Conservation (phyloP, 2,113 vertebrate species). For the Chlorodrepanis virens region DNA sequence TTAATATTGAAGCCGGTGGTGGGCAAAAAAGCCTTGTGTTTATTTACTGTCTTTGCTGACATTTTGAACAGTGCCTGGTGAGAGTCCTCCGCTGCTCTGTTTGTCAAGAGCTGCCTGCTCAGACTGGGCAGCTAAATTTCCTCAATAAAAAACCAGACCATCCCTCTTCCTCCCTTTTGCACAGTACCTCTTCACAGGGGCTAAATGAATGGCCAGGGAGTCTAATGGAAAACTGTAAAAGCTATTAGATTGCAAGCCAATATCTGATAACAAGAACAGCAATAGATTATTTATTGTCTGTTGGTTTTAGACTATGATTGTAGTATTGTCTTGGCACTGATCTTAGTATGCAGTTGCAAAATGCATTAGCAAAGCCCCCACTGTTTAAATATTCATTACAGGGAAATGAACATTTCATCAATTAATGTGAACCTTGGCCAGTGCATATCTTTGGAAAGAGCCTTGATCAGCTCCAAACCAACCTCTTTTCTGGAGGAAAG, state of each 20-base stretch:
- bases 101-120: fast-evolving
- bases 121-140: not conserved
- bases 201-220: not conserved
- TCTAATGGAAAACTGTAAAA: constrained; percentile 19
- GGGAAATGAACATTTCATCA: constrained; percentile 5
- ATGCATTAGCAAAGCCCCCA: not conserved
- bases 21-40: not conserved
- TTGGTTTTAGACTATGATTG: constrained; percentile 21
- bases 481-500: not conserved
- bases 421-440: not conserved
- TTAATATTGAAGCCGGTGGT: not conserved
- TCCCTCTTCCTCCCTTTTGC: not conserved
- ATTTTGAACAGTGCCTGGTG: not conserved
- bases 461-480: not conserved
- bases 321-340: constrained; percentile 19
- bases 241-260: constrained; percentile 55
- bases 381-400: not conserved
- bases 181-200: not conserved
- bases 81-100: fast-evolving
- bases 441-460: not conserved
- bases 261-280: constrained; percentile 32
- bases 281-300: constrained; percentile 47
- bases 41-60: not conserved
- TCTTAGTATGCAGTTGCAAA: not conserved
- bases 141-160: not conserved